Conservation (phyloP, 1,140 invertebrate species). For the Rhopalosiphum padi region DNA sequence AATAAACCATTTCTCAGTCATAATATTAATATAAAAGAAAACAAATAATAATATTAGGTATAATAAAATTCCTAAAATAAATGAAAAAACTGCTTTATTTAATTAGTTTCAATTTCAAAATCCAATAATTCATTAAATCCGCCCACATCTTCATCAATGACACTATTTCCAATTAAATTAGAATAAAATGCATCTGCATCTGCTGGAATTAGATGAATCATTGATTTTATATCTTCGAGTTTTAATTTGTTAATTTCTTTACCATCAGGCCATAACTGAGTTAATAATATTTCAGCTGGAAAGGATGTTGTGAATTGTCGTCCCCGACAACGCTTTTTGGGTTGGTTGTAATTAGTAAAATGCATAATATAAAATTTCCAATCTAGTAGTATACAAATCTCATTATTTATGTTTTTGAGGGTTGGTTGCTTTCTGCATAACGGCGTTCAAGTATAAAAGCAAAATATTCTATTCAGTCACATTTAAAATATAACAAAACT, state of each 20-base stretch:
- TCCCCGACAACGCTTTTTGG: not conserved
- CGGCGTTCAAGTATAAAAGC: no score
- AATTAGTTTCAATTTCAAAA: not conserved
- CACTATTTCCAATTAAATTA: not conserved
- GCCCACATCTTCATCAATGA: not conserved
- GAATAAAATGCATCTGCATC: not conserved
- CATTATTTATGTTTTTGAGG: not conserved
- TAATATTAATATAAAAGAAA: no score
- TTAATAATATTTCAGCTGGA: not conserved
- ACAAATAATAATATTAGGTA: no score
- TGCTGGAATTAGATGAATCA: not conserved
- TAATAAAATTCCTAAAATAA: no score
- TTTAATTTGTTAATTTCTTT: not conserved
- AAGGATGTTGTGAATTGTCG: not conserved
- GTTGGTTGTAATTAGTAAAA: not conserved
- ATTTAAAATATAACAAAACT: no score
- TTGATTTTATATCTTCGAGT: not conserved
- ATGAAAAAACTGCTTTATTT: not conserved
- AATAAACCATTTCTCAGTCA: no score
- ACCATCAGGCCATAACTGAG: not conserved
- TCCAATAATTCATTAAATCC: not conserved
- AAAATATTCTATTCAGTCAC: no score
- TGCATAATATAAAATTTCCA: not conserved
- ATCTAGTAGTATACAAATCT: not conserved
- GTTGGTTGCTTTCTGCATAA: conserved; percentile 6